Conservation (phyloP, 1,140 invertebrate genomes). For the Hormaphis cornu region DNA sequence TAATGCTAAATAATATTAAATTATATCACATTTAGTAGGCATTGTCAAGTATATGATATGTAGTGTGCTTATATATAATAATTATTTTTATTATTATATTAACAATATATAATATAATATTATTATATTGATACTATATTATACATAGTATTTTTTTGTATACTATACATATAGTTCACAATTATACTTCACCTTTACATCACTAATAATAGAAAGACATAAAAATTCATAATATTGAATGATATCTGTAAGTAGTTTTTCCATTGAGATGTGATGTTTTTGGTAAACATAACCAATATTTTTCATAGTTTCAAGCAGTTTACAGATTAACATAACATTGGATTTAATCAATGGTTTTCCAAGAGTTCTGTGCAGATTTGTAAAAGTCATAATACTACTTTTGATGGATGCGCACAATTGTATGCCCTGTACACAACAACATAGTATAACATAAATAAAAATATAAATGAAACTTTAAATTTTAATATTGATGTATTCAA, state of each 20-base stretch:
- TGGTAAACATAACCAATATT: conserved; percentile 57
- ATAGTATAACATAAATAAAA: not conserved
- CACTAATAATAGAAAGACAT: conserved; percentile 50
- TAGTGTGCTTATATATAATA: too few species aligned
- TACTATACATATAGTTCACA: too few species aligned
- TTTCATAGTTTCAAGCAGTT: conserved; percentile 73
- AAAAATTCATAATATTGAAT: conserved; percentile 60
- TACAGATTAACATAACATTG: conserved; percentile 64
- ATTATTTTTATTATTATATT: too few species aligned
- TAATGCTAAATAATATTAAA: too few species aligned
- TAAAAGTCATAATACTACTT: conserved; percentile 56
- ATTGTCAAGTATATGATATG: too few species aligned
- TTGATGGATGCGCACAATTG: conserved; percentile 52
- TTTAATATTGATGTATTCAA: too few species aligned
- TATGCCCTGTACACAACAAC: conserved; percentile 51
- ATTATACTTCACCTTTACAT: conserved; percentile 50
- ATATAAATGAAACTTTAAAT: not conserved
- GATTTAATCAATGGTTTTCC: conserved; percentile 68
- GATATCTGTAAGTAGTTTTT: conserved; percentile 55
- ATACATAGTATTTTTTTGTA: too few species aligned
- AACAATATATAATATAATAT: too few species aligned
- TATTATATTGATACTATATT: too few species aligned
- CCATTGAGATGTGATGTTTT: conserved; percentile 49
- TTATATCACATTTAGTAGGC: too few species aligned
- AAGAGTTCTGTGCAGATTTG: conserved; percentile 69